Evolutionary conservation across 2,888 invertebrate species (phyloP), one percentile per base, ranked within the genome.

Genomic region (Schrankia costaestrigalis): DNA sequence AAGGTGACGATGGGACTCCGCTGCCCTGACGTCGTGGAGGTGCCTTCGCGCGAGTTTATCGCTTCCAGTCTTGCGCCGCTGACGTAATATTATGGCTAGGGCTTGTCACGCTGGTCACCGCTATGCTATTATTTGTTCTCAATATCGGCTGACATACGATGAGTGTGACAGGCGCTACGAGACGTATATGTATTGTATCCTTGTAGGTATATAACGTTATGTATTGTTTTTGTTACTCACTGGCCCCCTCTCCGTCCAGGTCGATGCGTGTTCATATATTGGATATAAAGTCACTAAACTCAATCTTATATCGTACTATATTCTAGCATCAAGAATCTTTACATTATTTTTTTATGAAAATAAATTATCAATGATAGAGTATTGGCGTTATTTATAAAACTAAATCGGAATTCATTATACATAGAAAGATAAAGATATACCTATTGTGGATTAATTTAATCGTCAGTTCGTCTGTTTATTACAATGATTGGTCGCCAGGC

Each of bases 221-320:
- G n/a, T n/a, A n/a, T n/a, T n/a, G 38, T 53, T 71, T 72, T 59
- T 50, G 47, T 68, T 63, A 58, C 56, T 70, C 66, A 73, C 70
- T 73, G 64, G 72, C 74, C 77, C 45, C 81, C 78, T 78, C 75
- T 85, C 85, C 85, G 85, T 85, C 86, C 85, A 85, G 72, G 58
- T 74, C 55, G 50, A 79, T 71, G 70, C 75, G 84, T 86, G 84
- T 84, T 85, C 84, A 83, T 79, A 71, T 75, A 66, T 54, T 62
- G 63, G 45, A 65, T 63, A 64, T 63, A 67, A 62, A 63, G 61
- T 62, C 56, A 61, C 59, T 62, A 59, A 65, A 56, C 53, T 58
- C 57, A 61, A 63, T 60, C 56, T 43, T 61, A 58, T 55, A 57
- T 65, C 61, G 56, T 64, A 55, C 50, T 49, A 62, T 64, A 27